These are phyloP conservation scores for Sardina pilchardus DNA, from an alignment of 2,113 vertebrate species.

Conservation along the genomic window DNA sequence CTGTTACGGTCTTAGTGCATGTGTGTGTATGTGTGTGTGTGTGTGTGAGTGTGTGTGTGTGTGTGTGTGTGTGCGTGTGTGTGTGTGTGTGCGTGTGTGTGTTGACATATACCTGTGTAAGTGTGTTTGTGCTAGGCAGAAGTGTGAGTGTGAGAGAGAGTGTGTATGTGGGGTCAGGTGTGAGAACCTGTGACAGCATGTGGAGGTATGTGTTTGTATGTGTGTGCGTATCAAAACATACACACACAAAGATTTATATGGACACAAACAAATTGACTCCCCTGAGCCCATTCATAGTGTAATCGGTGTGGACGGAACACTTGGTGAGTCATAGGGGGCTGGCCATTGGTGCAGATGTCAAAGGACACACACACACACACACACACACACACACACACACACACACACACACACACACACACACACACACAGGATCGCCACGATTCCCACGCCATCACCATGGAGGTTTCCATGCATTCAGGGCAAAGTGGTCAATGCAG, in stretches of 20 bases:
- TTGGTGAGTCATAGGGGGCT: slow-evolving; percentile 53
- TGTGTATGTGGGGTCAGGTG: background rate
- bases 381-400: slow-evolving; percentile 37
- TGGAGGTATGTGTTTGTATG: no score
- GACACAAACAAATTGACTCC: slow-evolving; percentile 32
- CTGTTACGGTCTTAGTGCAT: background rate
- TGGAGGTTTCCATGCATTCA: background rate
- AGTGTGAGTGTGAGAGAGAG: background rate
- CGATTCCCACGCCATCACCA: slow-evolving; percentile 48
- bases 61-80: background rate
- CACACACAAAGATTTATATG: slow-evolving; percentile 60
- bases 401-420: slow-evolving; percentile 15
- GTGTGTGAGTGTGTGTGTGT: slow-evolving; percentile 20
- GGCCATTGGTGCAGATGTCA: slow-evolving; percentile 64
- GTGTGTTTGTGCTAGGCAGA: background rate
- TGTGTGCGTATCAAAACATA: slow-evolving; percentile 13
- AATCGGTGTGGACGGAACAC: slow-evolving; percentile 64
- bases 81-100: background rate
- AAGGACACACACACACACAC: slow-evolving; percentile 45
- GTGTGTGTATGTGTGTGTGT: background rate
- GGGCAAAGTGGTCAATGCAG: background rate
- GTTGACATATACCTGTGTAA: background rate
- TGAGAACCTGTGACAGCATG: no score
- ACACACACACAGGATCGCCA: slow-evolving; percentile 59
- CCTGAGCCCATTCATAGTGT: slow-evolving; percentile 68